These are phyloP conservation scores for Andrena cerasifolii DNA, from an alignment of 1,140 invertebrate species.

Conservation along the genomic window DNA sequence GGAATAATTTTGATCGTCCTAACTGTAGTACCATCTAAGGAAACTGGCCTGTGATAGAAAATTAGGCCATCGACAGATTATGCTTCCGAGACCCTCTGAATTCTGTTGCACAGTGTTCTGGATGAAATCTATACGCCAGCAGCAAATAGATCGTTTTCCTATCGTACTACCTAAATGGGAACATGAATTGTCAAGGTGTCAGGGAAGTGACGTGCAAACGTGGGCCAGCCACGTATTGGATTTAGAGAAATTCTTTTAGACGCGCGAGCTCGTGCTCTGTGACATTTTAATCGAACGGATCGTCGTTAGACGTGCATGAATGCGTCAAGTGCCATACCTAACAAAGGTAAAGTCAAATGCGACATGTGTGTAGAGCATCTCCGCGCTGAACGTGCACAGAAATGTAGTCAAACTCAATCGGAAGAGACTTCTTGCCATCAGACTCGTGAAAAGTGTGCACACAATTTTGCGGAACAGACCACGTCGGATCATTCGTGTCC, in stretches of 20 bases:
- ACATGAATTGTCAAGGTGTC: not conserved
- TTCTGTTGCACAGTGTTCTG: not conserved
- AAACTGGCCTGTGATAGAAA: slow-evolving; percentile 40
- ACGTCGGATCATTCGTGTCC: slow-evolving; percentile 59
- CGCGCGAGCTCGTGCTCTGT: not conserved
- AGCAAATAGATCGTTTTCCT: not conserved
- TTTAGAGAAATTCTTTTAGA: slow-evolving; percentile 19
- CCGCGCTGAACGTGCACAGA: slow-evolving; percentile 50
- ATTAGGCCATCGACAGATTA: not conserved
- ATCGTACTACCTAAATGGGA: not conserved
- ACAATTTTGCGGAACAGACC: slow-evolving; percentile 56
- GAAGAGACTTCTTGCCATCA: slow-evolving; percentile 71
- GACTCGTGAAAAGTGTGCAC: slow-evolving; percentile 56
- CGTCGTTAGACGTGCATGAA: slow-evolving; percentile 72
- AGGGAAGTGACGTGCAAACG: not conserved
- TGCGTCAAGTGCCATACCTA: slow-evolving; percentile 78
- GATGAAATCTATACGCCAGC: not conserved
- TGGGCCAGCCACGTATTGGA: slow-evolving; percentile 14
- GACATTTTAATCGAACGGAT: not conserved
- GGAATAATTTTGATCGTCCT: slow-evolving; percentile 15
- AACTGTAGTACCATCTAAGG: not conserved
- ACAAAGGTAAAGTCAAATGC: slow-evolving; percentile 58
- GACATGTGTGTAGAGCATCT: slow-evolving; percentile 54
- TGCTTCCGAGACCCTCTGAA: not conserved
- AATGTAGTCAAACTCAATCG: slow-evolving; percentile 64